Evolutionary conservation across 2,113 vertebrate species (phyloP).

Genomic region (Xenus cinereus): DNA sequence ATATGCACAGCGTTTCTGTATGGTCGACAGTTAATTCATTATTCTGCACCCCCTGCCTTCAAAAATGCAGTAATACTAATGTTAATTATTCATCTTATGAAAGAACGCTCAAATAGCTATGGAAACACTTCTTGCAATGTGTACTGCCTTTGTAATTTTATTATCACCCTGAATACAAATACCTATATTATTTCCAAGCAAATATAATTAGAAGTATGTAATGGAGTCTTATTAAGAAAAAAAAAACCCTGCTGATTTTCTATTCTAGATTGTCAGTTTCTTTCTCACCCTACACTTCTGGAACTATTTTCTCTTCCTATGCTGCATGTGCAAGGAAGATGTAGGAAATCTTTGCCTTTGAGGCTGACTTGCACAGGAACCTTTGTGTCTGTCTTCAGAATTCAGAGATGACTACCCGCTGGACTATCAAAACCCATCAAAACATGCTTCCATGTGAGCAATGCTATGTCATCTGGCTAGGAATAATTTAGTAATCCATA

Average conservation of each 20-base stretch:
- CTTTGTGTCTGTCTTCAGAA: not conserved
- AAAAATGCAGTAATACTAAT: not conserved
- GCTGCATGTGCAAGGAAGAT: not conserved
- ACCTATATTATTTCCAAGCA: not conserved
- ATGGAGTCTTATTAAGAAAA: not conserved
- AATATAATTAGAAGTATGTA: not conserved
- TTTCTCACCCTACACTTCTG: not conserved
- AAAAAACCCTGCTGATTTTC: not conserved
- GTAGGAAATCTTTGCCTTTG: not conserved
- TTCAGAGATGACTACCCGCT: not conserved
- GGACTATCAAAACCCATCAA: not conserved
- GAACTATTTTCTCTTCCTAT: not conserved
- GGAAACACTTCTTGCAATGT: not conserved
- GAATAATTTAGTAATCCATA: not conserved
- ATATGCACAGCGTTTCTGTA: not conserved
- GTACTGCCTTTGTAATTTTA: not conserved
- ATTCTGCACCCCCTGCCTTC: not conserved
- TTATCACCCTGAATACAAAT: not conserved
- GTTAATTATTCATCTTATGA: not conserved
- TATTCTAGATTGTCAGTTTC: not conserved
- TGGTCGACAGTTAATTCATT: fast-evolving
- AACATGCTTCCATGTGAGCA: not conserved
- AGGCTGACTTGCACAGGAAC: not conserved
- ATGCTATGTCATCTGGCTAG: not conserved
- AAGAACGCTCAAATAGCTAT: not conserved